Conservation (phyloP, 2,797 vertebrate genomes). For the Hipposideros larvatus region DNA sequence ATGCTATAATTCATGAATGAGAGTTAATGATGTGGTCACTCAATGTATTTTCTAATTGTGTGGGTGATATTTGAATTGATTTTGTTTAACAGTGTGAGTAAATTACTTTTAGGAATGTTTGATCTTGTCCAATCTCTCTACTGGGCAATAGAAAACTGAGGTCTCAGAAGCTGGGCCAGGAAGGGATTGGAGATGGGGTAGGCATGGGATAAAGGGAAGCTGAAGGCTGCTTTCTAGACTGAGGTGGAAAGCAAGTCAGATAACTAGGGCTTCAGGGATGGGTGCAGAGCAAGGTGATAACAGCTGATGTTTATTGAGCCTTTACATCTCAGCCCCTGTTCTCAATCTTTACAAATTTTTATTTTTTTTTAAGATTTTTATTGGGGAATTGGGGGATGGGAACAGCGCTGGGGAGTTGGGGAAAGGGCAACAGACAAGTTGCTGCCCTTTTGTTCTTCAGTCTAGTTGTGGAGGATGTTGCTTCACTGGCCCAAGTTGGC, state of each 20-base stretch:
- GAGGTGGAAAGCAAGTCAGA: not conserved
- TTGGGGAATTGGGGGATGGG: too few relatives aligned
- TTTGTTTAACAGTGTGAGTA: conserved; percentile 64
- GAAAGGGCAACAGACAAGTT: too few relatives aligned
- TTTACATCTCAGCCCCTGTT: not conserved
- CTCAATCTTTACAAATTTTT: not conserved
- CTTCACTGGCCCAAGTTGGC: too few relatives aligned
- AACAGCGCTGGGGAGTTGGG: too few relatives aligned
- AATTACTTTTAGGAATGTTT: conserved; percentile 40
- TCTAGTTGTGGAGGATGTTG: too few relatives aligned
- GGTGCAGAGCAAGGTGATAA: not conserved
- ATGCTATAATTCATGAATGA: conserved; percentile 64
- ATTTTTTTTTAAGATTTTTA: too few relatives aligned
- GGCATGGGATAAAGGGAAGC: not conserved
- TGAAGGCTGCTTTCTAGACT: not conserved
- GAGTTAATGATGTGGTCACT: conserved; percentile 66
- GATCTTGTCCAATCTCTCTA: not conserved
- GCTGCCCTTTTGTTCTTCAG: too few relatives aligned
- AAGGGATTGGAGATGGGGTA: too few relatives aligned
- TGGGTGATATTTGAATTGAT: conserved; percentile 47
- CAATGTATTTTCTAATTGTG: conserved; percentile 69
- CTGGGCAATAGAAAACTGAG: not conserved
- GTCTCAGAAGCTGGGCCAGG: not conserved
- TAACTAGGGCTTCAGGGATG: not conserved
- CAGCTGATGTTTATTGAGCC: not conserved